Evolutionary conservation across 2,888 invertebrate species (phyloP), one percentile per base, ranked within the genome.

Genomic region (Heliconius aoede): DNA sequence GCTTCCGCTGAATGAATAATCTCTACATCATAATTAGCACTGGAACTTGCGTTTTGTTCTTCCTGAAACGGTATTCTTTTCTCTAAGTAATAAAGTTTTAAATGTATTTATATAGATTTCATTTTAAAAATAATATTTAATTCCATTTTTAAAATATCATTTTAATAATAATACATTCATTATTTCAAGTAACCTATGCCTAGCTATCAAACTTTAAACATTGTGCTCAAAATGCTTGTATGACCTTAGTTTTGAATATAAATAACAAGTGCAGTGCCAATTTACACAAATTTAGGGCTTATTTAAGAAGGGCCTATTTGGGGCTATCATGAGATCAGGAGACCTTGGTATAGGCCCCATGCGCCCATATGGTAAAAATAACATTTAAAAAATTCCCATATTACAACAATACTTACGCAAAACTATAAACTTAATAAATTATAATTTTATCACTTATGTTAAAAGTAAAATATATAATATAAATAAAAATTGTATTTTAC

Each of bases 11-110:
- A 96, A 88, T 99, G 99, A 82, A 99, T 97, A 79, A 99, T 97
- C 90, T 99, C 99, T 0, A 99, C 99, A 88, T 99, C 99, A 86
- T 99, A 99, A 92, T 99, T 99, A 0, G 99, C 98, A 76, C 99
- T 99, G 0, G 98, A 98, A 88, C 98, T 98, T 1, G 99, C 99
- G 89, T 99, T 99, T 94, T 99, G 99, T 89, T 99, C 99, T 91
- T 99, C 99, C 93, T 94, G 80, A 21, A 83, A 80, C 13, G 60
- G 18, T 26, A 26, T 26, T 8, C 9, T 26, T 62, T 62, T 30
- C 1, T 30, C 8, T 28, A 28, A 30, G 30, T 62, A 30, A 62
- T 60, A 26, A 60, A 26, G 7, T 21, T 46, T 46, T 46, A 18
- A 46, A 46, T 7, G 46, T 46, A 18, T 40, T 46, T 18, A 46